Conservation (phyloP, 2,888 invertebrate genomes). For the Acanthopleura granulata region DNA sequence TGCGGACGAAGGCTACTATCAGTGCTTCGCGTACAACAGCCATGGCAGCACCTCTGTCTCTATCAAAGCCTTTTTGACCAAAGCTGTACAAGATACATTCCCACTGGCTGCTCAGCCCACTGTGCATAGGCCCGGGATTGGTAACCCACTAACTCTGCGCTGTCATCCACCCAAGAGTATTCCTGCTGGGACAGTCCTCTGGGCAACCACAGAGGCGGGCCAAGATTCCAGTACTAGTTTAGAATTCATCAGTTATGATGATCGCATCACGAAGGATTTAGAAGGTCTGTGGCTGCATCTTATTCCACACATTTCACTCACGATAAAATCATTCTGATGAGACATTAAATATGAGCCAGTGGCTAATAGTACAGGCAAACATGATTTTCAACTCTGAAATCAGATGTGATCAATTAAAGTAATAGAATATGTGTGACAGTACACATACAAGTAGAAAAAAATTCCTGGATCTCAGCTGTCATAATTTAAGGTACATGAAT, state of each 20-base stretch:
- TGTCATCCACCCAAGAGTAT: conserved; percentile 38
- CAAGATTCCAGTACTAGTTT: not conserved
- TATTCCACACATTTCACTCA: no score
- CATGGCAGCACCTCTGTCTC: conserved; percentile 91
- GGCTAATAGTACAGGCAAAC: no score
- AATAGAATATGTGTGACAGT: no score
- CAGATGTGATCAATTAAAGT: no score
- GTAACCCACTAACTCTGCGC: conserved; percentile 27
- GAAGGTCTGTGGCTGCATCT: not conserved
- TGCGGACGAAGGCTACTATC: conserved; percentile 92
- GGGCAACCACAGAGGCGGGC: conserved; percentile 7
- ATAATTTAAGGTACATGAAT: no score
- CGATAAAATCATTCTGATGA: no score
- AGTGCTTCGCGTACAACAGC: conserved; percentile 93
- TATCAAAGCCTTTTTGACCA: conserved; percentile 93
- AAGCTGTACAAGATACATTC: conserved; percentile 74
- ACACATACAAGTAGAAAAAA: no score
- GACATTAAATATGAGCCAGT: no score
- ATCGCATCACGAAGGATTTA: not conserved
- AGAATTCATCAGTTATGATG: conserved; percentile 7
- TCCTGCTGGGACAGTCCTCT: not conserved
- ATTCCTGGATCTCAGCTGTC: no score
- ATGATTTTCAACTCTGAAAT: no score
- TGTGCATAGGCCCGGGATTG: conserved; percentile 22
- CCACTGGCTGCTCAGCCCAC: not conserved